These are phyloP conservation scores for Potorous gilbertii DNA, from an alignment of 2,797 vertebrate genomes.

Conservation along the genomic window DNA sequence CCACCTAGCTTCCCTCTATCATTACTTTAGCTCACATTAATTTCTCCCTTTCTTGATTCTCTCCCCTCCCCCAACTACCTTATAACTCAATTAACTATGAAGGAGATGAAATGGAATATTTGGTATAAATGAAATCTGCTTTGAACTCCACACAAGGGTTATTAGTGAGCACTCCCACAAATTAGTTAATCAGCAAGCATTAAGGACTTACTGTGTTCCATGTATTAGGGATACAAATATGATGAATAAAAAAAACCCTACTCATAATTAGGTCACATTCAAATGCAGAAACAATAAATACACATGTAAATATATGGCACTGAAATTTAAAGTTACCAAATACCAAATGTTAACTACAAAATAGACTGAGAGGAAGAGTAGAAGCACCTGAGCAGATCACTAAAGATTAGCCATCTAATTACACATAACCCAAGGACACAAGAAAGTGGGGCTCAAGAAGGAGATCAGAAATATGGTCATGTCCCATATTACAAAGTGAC, in stretches of 20 bases:
- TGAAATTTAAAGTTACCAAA: not conserved
- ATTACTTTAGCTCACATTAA: not conserved
- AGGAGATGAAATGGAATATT: not conserved
- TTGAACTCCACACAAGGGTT: not conserved
- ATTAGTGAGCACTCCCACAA: not conserved
- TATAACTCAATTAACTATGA: not conserved
- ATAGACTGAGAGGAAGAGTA: not conserved
- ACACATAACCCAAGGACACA: not conserved
- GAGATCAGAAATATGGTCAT: not conserved
- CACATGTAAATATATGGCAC: not conserved
- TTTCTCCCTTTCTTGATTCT: not conserved
- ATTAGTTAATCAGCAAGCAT: not conserved
- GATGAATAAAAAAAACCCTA: not conserved
- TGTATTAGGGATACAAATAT: not conserved
- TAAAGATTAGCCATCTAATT: not conserved
- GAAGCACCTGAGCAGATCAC: not conserved
- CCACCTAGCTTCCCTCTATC: not conserved
- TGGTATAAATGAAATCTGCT: not conserved
- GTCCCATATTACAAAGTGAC: too few species aligned
- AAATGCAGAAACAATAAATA: not conserved
- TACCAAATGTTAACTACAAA: not conserved
- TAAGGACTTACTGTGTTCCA: not conserved
- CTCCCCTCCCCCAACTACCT: not conserved
- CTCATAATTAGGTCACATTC: not conserved
- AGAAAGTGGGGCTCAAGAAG: not conserved